Evolutionary conservation across 1,140 invertebrate genomes (phyloP), one percentile per base, ranked within the genome.

Genomic region (Psix sp.): DNA sequence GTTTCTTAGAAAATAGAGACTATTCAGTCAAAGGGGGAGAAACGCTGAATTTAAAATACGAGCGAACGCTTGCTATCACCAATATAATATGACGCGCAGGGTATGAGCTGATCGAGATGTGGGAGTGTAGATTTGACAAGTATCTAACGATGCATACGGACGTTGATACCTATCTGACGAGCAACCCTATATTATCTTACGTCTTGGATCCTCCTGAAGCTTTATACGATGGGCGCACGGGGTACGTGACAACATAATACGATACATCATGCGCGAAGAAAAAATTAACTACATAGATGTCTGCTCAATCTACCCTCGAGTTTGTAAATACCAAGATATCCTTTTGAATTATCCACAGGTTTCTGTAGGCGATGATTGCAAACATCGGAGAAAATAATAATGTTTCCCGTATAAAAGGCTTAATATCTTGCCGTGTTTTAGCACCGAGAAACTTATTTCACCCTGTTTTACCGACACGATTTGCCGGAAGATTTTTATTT

Each of bases 281-380:
- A 73, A 75, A 68, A 84, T 85, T 9, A 52, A 70, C 35, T 85
- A 83, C 40, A 59, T 74, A 0, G 83, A 85, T 57, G 76, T 84
- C 21, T 77, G 71, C 17, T 79, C 75, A 10, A 67, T 84, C 13
- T 84, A 85, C 65, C 82, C 77, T 9, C 77, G 45, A 7, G 49
- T 77, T 26, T 24, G 21, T 9, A 24, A 24, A 9, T n/a, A n/a
- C n/a, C n/a, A n/a, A n/a, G n/a, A n/a, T n/a, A n/a, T 79, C 52
- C 84, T 82, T 1, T 21, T 84, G 5, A 77, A 76, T 29, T 80
- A 86, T 42, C 86, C 83, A 4, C 65, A 46, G 26, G 67, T 86
- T 14, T 75, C 79, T 1, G 73, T 79, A 17, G 52, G 60, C 0
- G 10, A 40, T 0, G 48, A 70, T 2, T 60, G 48, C 17, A 13